Evolutionary conservation across 1,140 invertebrate genomes (phyloP).

Genomic region (Phenacoccus solenopsis): DNA sequence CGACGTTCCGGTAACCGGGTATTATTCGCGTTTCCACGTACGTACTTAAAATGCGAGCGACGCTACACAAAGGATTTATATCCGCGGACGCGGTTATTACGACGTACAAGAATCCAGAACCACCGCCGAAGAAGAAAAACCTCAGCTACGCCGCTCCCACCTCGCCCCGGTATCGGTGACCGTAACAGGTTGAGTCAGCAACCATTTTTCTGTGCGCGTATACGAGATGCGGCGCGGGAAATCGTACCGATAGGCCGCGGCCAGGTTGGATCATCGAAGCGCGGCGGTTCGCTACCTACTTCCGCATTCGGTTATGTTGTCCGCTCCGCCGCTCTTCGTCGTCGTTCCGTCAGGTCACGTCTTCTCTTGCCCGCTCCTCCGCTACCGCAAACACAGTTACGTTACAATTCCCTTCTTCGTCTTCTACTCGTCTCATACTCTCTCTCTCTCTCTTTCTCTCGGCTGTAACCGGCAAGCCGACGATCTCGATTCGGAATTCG

Average conservation of each 20-base stretch:
- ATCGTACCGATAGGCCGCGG: not conserved
- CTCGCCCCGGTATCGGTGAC: not conserved
- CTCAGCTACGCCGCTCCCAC: not conserved
- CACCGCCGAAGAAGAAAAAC: not conserved
- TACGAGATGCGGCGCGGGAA: too few species aligned
- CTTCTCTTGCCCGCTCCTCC: not conserved
- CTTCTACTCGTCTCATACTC: not conserved
- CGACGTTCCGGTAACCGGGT: too few species aligned
- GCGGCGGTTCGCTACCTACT: not conserved
- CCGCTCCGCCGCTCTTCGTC: too few species aligned
- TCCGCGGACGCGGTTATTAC: not conserved
- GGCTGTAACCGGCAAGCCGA: not conserved
- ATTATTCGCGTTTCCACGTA: too few species aligned
- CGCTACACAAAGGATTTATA: not conserved
- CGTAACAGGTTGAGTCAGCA: not conserved
- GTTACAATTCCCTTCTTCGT: not conserved
- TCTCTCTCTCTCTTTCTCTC: too few species aligned
- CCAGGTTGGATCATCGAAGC: not conserved
- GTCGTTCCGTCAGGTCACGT: not conserved
- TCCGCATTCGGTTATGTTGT: not conserved
- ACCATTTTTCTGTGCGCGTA: too few species aligned
- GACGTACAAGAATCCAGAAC: not conserved
- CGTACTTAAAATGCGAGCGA: too few species aligned
- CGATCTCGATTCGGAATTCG: not conserved
- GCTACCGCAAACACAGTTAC: not conserved